Conservation (phyloP, 1,140 invertebrate species). For the Riptortus pedestris region DNA sequence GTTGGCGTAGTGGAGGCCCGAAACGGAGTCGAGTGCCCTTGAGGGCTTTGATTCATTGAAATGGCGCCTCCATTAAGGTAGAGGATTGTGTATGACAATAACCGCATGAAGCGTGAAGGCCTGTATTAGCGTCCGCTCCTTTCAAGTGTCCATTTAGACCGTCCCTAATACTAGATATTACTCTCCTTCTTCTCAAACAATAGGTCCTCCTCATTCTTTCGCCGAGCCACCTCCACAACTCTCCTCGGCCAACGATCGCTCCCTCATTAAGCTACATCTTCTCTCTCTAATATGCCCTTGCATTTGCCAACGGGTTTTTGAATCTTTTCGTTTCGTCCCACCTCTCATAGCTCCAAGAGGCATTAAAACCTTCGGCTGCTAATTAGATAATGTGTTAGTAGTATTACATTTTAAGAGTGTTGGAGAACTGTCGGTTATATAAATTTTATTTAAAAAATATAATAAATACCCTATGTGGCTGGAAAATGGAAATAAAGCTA, state of each 20-base stretch:
- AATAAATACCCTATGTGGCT: too few relatives aligned
- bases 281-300: not conserved
- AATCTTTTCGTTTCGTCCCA: too few relatives aligned
- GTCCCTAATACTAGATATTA: slow-evolving; percentile 25
- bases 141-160: slow-evolving; percentile 25
- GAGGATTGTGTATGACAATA: slow-evolving; percentile 26
- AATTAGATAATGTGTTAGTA: too few relatives aligned
- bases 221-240: not conserved
- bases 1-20: not conserved
- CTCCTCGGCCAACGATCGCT: not conserved
- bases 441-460: too few relatives aligned
- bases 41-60: slow-evolving; percentile 27
- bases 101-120: slow-evolving; percentile 23
- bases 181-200: slow-evolving; percentile 22
- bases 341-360: too few relatives aligned
- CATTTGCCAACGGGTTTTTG: too few relatives aligned
- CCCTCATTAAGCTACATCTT: not conserved
- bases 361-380: too few relatives aligned
- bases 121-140: slow-evolving; percentile 20
- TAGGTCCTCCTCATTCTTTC: slow-evolving; percentile 17
- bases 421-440: too few relatives aligned
- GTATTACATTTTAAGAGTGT: too few relatives aligned
- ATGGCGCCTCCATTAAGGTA: slow-evolving; percentile 27
- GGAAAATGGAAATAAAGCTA: too few relatives aligned
- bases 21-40: slow-evolving; percentile 18